These are phyloP conservation scores for Spinus olivaceus DNA, from an alignment of 2,797 vertebrate genomes.

Conservation along the genomic window DNA sequence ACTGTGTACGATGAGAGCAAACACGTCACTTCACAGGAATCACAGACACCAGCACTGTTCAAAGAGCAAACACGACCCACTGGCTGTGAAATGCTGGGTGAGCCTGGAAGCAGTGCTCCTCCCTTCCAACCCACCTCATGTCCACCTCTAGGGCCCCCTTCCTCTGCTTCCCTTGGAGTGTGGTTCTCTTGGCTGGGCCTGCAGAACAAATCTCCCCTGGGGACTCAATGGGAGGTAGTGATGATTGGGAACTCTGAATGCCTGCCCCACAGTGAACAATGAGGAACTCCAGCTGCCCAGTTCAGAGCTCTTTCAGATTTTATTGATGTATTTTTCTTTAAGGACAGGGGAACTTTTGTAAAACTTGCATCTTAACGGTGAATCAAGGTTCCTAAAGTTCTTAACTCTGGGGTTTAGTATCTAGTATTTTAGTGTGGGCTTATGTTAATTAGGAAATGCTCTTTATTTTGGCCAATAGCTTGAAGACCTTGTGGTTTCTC, in stretches of 20 bases:
- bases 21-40: not conserved
- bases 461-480: not conserved
- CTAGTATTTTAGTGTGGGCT: not conserved
- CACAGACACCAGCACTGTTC: not conserved
- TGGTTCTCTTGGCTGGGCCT: not conserved
- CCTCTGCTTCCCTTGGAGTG: not conserved
- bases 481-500: not conserved
- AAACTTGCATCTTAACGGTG: not conserved
- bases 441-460: not conserved
- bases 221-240: not conserved
- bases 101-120: not conserved
- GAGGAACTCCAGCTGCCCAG: slow-evolving; percentile 33
- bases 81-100: not conserved
- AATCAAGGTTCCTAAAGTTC: not conserved
- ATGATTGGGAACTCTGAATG: not conserved
- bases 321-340: not conserved
- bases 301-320: slow-evolving; percentile 34
- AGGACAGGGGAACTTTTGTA: not conserved
- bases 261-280: not conserved
- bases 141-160: not conserved
- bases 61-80: not conserved
- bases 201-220: not conserved
- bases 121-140: not conserved
- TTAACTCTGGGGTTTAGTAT: not conserved
- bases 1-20: not conserved